A percentile compares a stretch with the other conserved stretches of the same genome.
phyloP scores from a whole-genome alignment of 2,797 vertebrate species.

The Sebastes hubbsi region DNA sequence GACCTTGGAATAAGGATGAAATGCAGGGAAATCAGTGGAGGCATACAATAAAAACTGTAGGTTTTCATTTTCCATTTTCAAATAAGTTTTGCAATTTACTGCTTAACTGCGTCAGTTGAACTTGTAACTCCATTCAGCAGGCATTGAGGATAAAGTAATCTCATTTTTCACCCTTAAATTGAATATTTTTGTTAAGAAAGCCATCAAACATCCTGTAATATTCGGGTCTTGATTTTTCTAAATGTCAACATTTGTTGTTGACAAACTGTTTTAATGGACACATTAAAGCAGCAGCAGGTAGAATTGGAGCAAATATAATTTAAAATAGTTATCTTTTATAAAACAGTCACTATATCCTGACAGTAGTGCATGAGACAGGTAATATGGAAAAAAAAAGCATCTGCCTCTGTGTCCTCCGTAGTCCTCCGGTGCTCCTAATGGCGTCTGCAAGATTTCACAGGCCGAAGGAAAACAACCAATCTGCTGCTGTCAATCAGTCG shows the following conservation, averaged over 20 bases:
- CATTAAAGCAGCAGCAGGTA: not conserved
- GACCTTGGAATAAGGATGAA: constrained; percentile 36
- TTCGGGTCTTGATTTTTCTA: not conserved
- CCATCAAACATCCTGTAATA: not conserved
- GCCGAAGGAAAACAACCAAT: too few relatives aligned
- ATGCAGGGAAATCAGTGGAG: constrained; percentile 21
- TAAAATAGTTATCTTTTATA: too few relatives aligned
- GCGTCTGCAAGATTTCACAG: too few relatives aligned
- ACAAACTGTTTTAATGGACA: not conserved
- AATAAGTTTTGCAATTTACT: constrained; percentile 19
- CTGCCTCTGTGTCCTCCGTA: not conserved
- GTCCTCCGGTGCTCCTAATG: too few relatives aligned
- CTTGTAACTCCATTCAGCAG: not conserved
- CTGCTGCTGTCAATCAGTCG: too few relatives aligned
- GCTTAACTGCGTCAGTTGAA: not conserved
- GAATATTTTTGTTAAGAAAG: not conserved
- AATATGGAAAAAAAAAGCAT: not conserved
- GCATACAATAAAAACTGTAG: not conserved
- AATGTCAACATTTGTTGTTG: not conserved
- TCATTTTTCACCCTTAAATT: not conserved
- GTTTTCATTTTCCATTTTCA: constrained; percentile 21
- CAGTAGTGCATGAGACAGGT: too few relatives aligned
- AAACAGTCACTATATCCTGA: too few relatives aligned
- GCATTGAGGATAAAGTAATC: not conserved
- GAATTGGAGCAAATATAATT: not conserved